Base-by-base conservation (phyloP, 2,113 vertebrate species). In the Dromiciops gliroides region DNA sequence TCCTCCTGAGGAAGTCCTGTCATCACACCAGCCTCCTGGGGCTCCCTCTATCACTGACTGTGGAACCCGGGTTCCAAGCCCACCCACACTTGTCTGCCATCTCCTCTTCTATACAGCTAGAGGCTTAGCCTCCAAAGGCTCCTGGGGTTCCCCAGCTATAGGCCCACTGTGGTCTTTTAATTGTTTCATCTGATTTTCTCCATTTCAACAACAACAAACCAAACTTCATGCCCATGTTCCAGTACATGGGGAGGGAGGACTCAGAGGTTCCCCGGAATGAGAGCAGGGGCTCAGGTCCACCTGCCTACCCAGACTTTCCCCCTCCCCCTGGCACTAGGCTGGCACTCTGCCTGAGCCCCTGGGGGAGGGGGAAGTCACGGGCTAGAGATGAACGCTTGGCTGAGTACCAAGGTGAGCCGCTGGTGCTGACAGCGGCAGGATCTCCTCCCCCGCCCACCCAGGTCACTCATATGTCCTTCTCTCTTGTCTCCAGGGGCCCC, bases 401-500 rank as follows among this genome's bases (percentile, higher is more conserved):
- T 96, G 44, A 93, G 91, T 75, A 93, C 75, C 91, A 4, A 31
- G 56, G 31, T 25, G 48, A 93, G 90, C 50, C 8, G 5, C 75
- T 28, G 51, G 47, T 91, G 93, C 96, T 95, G 94, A 91, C 50
- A 14, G 12, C 56, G 83, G 53, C 89, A 83, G n/a, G 89, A 89
- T 90, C 51, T 25, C 10, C 5, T 90, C 31, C 89, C 48, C 96
- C 95, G n/a, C 94, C 88, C 89, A 91, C 44, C n/a, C 47, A 56
- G 91, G 75, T 91, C n/a, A 94, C 96, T 97, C 94, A 96, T 94
- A 88, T 91, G 89, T 92, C 0, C 94, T 96, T 97, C 8, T 90
- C 24, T 97, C 90, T 98, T 93, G 95, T 96, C 92, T 48, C 0
- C 96, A 99, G 99, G 99, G 99, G 96, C 99, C 99, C 28, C 99